Evolutionary conservation across 53 echinoderm and acorn worm genomes (phyloP).

Genomic region (Echinarachnius parma): DNA sequence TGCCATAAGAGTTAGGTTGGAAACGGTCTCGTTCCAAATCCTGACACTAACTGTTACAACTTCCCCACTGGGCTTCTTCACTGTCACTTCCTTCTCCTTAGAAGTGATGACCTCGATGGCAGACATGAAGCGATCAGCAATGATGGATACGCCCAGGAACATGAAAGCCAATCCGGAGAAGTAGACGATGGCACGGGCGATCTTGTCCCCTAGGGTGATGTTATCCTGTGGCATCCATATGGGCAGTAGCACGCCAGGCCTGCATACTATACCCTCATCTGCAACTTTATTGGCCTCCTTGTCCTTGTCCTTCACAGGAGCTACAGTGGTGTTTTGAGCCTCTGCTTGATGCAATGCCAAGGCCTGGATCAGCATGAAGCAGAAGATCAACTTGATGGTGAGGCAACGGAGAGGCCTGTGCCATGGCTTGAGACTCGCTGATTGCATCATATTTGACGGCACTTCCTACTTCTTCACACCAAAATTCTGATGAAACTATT

Average conservation of each 20-base stretch:
- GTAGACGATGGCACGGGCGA: constrained; percentile 88
- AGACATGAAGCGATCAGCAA: constrained; percentile 98
- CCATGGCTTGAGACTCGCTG: neutral
- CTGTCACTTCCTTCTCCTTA: constrained; percentile 84
- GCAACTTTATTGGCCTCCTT: neutral
- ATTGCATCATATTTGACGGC: constrained; percentile 12
- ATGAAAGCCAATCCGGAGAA: constrained; percentile 78
- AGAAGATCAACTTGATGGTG: constrained; percentile 5
- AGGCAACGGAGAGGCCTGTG: neutral
- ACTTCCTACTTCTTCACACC: too few relatives aligned
- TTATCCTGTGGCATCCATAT: constrained; percentile 56
- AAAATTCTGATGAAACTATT: too few relatives aligned
- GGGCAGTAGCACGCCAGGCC: constrained; percentile 55
- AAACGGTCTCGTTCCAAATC: constrained; percentile 98
- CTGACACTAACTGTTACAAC: constrained; percentile 82
- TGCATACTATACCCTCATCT: constrained; percentile 10
- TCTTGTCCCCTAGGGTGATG: constrained; percentile 63
- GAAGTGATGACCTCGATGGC: constrained; percentile 98
- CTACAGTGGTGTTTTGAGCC: constrained; percentile 7
- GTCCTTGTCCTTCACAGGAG: neutral
- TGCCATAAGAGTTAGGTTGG: constrained; percentile 97
- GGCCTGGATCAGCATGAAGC: constrained; percentile 39
- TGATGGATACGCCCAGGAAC: constrained; percentile 95
- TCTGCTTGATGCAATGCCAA: constrained; percentile 17
- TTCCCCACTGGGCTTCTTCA: constrained; percentile 86